Evolutionary conservation across 2,113 vertebrate species (phyloP).

Genomic region (Anser cygnoides): DNA sequence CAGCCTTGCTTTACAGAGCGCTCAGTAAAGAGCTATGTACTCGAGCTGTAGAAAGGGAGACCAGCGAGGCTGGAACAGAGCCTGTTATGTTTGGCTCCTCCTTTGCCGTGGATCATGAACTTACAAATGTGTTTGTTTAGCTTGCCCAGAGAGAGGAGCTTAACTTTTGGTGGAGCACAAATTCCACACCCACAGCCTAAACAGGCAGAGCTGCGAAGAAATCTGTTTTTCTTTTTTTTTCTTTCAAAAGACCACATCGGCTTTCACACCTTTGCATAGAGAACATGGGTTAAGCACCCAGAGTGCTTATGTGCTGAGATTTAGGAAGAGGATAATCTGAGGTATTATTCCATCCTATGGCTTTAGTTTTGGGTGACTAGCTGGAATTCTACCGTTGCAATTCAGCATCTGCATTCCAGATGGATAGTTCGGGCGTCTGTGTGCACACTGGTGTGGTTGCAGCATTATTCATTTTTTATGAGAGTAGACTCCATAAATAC

Average conservation of each 20-base stretch:
- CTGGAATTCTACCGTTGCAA: neutral
- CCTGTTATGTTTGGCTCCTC: neutral
- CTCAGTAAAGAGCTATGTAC: neutral
- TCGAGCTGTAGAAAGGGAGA: neutral
- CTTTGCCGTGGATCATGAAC: neutral
- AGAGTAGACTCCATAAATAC: neutral
- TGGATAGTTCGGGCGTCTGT: neutral
- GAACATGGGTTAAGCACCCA: neutral
- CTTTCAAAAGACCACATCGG: neutral
- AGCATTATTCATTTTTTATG: neutral
- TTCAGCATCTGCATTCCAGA: neutral
- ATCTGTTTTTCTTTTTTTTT: neutral
- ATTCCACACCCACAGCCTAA: neutral
- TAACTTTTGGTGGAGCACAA: neutral
- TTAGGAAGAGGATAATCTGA: neutral
- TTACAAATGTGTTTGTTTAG: neutral
- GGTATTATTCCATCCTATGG: neutral
- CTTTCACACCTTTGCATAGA: neutral
- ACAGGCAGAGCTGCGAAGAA: neutral
- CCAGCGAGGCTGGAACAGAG: neutral
- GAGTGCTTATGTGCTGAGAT: neutral
- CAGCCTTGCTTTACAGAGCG: fast-evolving
- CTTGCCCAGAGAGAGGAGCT: neutral
- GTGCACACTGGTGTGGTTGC: neutral
- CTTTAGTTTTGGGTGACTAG: neutral